phyloP scores from a whole-genome alignment of 1,140 invertebrate species.

The Eumeta japonica region DNA sequence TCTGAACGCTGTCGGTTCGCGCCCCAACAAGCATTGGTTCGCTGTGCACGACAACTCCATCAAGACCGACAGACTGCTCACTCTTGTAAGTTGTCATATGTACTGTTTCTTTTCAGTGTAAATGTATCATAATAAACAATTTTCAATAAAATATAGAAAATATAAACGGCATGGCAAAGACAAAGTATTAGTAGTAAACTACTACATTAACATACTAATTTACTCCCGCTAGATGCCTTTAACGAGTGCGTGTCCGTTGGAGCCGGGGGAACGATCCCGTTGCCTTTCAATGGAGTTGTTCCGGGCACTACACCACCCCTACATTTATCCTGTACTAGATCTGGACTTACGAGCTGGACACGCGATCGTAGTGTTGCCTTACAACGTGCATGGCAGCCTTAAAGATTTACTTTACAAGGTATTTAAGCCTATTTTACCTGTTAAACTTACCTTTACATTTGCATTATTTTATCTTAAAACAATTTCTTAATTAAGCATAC shows the following conservation, averaged over 20 bases:
- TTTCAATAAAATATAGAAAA: background rate
- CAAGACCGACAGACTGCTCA: slow-evolving; percentile 81
- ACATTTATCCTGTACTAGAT: slow-evolving; percentile 86
- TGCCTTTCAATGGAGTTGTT: slow-evolving; percentile 76
- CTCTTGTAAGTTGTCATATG: slow-evolving; percentile 58
- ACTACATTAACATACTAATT: too few species aligned
- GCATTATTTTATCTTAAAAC: too few species aligned
- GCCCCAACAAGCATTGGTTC: slow-evolving; percentile 87
- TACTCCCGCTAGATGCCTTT: slow-evolving; percentile 37
- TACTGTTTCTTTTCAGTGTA: background rate
- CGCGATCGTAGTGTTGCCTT: slow-evolving; percentile 74
- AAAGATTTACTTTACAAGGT: slow-evolving; percentile 89
- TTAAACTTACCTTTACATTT: too few species aligned
- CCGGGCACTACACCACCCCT: slow-evolving; percentile 84
- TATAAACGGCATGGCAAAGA: background rate
- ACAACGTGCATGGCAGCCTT: slow-evolving; percentile 79
- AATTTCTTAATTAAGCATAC: too few species aligned
- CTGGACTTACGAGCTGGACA: slow-evolving; percentile 65
- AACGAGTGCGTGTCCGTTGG: slow-evolving; percentile 50
- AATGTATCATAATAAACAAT: background rate
- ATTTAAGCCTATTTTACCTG: slow-evolving; percentile 11
- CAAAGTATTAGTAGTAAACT: background rate
- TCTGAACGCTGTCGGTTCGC: slow-evolving; percentile 76
- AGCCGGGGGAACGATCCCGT: slow-evolving; percentile 48
- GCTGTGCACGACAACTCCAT: slow-evolving; percentile 75